Percentiles rank a stretch among this genome's conserved stretches.
phyloP scores from a whole-genome alignment of 1,140 invertebrate genomes.

The Calycopis cecrops region DNA sequence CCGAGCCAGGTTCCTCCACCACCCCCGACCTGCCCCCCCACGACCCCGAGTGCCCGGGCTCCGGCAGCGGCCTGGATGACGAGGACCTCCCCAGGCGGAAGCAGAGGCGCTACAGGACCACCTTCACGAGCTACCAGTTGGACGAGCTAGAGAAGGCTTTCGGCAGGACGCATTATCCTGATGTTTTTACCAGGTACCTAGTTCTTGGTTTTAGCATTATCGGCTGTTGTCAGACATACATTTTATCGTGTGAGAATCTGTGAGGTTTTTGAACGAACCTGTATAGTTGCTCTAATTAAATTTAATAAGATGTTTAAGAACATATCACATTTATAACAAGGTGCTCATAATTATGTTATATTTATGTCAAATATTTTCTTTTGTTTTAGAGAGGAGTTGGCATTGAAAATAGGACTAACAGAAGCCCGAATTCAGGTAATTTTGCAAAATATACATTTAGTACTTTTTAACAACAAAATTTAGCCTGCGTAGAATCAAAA shows the following conservation, averaged over 20 bases:
- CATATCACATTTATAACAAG: too few relatives aligned
- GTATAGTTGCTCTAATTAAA: too few relatives aligned
- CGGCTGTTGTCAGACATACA: too few relatives aligned
- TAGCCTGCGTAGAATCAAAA: too few relatives aligned
- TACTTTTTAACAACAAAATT: too few relatives aligned
- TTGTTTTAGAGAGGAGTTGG: constrained; percentile 94
- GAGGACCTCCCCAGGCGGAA: constrained; percentile 92
- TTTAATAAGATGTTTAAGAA: too few relatives aligned
- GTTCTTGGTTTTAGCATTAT: constrained; percentile 9
- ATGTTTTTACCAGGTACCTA: constrained; percentile 96
- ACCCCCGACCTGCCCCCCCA: constrained; percentile 72
- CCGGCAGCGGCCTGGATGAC: constrained; percentile 86
- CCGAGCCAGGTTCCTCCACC: constrained; percentile 48
- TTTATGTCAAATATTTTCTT: constrained; percentile 31
- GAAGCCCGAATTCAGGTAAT: constrained; percentile 98
- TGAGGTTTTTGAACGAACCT: too few relatives aligned
- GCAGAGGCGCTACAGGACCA: constrained; percentile 93
- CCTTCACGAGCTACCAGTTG: constrained; percentile 95
- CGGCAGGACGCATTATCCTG: constrained; percentile 97
- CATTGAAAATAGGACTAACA: constrained; percentile 97
- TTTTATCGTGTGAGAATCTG: too few relatives aligned
- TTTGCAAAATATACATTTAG: neutral
- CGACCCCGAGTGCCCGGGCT: constrained; percentile 78
- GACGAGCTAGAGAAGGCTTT: constrained; percentile 98
- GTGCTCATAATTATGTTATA: too few relatives aligned